These are phyloP conservation scores for Pedetes capensis DNA, from an alignment of 2,113 vertebrate genomes.

Conservation along the genomic window DNA sequence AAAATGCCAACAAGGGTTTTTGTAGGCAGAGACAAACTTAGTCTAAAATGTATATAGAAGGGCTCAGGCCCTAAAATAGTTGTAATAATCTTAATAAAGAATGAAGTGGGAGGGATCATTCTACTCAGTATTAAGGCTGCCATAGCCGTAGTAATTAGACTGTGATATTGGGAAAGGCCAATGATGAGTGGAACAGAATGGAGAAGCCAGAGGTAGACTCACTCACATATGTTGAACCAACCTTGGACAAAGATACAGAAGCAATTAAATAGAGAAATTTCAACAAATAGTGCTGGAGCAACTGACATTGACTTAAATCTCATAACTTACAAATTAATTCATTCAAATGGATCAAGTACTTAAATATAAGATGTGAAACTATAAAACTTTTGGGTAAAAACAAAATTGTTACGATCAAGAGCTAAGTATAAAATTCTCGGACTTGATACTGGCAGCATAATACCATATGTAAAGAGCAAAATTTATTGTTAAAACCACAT, in stretches of 20 bases:
- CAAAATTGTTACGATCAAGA: background rate
- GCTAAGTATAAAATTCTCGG: background rate
- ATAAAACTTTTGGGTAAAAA: background rate
- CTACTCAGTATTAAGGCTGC: background rate
- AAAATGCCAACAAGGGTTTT: background rate
- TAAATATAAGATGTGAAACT: constrained; percentile 5
- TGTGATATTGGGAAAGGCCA: background rate
- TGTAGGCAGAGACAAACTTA: too few species aligned
- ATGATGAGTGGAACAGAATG: background rate
- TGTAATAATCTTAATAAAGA: too few species aligned
- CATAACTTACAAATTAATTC: background rate
- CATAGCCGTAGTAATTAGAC: too few species aligned
- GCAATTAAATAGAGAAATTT: background rate
- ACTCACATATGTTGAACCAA: background rate
- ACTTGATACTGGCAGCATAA: background rate
- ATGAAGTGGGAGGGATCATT: too few species aligned
- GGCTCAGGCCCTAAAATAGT: too few species aligned
- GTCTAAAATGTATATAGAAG: too few species aligned
- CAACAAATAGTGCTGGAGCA: background rate
- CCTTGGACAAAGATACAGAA: background rate
- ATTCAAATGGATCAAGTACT: background rate
- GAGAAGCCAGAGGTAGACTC: background rate
- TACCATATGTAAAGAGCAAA: background rate
- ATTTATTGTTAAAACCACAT: background rate
- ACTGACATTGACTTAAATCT: background rate